Evolutionary conservation across 2,797 vertebrate species (phyloP), one percentile per base, ranked within the genome.

Genomic region (Salmo trutta): DNA sequence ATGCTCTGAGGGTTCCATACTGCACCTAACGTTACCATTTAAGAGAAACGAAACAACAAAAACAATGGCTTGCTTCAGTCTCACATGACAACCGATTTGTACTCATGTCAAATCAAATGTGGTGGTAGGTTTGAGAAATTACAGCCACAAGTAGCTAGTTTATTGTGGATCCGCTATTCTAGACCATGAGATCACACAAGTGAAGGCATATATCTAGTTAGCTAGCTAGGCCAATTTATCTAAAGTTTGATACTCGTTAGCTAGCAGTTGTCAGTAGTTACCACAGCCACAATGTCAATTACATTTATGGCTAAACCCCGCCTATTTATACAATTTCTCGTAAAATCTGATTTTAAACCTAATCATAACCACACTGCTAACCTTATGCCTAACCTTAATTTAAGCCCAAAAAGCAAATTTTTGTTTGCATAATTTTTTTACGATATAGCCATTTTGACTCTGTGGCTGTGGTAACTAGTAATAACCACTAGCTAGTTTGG

Each of bases 1-100:
- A 85, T 93, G 93, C 81, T 92, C 93, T 83, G 87, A 91, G 85
- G 93, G 91, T 89, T 95, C 93, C 94, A 95, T 94, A 21, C 68
- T 14, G n/a, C 59, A 16, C 17, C 75, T 73, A 54, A 24, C 16
- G 5, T 31, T 10, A 47, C 41, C 12, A 47, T 47, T 47, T 12
- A 47, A 47, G 41, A 47, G 12, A 67, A 53, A 29, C 47, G 56
- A 70, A 21, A 65, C 69, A 56, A 53, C 33, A 68, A 75, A 52
- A 41, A 59, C 71, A 75, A 62, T 24, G 59, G n/a, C 12, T 62
- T 62, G 21, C 59, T 62, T 62, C 59, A 62, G n/a, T 62, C 56
- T 62, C 56, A 72, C 24, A 51, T 52, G 54, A 3, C 7, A 41
- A 8, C 6, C 6, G 36, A 41, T 41, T 41, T 12, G 41, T 47